Evolutionary conservation across 2,113 vertebrate genomes (phyloP).

Genomic region (Otus sunia): DNA sequence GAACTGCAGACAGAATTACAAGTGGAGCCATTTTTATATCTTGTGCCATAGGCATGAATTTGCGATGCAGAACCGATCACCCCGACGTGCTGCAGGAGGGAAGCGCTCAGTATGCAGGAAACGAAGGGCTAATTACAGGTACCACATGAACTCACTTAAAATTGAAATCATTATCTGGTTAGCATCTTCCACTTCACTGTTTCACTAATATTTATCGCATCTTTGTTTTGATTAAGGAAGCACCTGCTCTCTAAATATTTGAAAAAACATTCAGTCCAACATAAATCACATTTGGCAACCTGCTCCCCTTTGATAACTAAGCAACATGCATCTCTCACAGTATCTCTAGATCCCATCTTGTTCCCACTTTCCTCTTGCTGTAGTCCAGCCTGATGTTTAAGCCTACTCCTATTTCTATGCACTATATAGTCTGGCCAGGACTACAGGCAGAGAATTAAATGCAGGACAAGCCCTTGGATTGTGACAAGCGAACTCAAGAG

Average conservation of each 20-base stretch:
- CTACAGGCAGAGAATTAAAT: background rate
- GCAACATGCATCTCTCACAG: background rate
- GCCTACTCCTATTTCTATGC: background rate
- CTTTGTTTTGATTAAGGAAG: background rate
- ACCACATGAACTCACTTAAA: background rate
- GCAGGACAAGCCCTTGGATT: background rate
- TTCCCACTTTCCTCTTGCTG: background rate
- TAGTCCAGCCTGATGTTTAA: background rate
- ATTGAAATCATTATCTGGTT: background rate
- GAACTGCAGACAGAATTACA: background rate
- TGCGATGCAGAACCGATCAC: background rate
- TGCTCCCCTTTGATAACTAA: background rate
- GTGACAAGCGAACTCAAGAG: background rate
- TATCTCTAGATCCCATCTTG: background rate
- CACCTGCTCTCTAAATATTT: background rate
- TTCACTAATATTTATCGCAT: background rate
- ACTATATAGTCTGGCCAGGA: fast-evolving
- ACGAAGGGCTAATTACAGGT: background rate
- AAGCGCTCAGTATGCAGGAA: background rate
- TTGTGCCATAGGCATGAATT: background rate
- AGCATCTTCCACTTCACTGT: background rate
- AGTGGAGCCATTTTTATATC: background rate
- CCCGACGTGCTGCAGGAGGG: background rate
- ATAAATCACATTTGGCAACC: background rate
- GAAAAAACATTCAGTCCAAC: background rate